These are phyloP conservation scores for Poecilia gillii DNA, from an alignment of 2,797 vertebrate genomes.

Conservation along the genomic window DNA sequence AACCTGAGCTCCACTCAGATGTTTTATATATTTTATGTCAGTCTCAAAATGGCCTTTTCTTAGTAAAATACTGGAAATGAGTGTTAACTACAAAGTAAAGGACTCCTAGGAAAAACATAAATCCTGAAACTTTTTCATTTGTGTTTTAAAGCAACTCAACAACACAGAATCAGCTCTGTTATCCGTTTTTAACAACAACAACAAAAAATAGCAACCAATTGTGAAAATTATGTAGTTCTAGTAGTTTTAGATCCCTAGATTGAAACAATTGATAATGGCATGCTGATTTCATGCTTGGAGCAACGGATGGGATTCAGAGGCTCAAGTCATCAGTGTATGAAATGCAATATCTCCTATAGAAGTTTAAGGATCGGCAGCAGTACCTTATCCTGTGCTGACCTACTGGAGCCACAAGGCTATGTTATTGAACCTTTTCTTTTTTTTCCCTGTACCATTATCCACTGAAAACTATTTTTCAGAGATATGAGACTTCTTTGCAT, in stretches of 20 bases:
- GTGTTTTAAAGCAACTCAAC: neutral
- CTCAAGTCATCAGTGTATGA: neutral
- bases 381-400: neutral
- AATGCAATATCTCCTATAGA: neutral
- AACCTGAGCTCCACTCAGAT: neutral
- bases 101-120: neutral
- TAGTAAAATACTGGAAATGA: neutral
- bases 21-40: neutral
- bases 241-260: neutral
- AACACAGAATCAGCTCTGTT: neutral
- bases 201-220: neutral
- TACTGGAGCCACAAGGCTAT: neutral
- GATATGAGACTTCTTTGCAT: no score
- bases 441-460: neutral
- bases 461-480: neutral
- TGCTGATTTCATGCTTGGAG: neutral
- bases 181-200: neutral
- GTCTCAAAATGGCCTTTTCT: neutral
- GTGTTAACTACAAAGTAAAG: neutral
- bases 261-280: neutral
- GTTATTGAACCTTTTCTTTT: neutral
- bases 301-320: neutral
- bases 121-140: neutral
- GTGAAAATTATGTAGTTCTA: neutral
- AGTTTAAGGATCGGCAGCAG: neutral